Evolutionary conservation across 2,888 invertebrate genomes (phyloP).

Genomic region (Cheilosia soror): DNA sequence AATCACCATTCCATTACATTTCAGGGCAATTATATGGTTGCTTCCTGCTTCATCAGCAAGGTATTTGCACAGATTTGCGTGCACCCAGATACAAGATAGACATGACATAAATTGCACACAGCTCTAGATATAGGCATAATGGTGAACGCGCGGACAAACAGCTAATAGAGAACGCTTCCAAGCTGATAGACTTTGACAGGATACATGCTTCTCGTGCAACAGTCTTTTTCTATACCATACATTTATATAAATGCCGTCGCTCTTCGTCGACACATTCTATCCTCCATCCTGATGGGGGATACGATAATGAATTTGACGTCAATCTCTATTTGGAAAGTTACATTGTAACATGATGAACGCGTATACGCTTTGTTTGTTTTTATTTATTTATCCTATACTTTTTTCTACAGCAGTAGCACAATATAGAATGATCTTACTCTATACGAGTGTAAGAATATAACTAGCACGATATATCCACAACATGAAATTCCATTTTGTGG

Average conservation of each 20-base stretch:
- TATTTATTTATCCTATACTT: background rate
- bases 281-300: slow-evolving; percentile 39
- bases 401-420: background rate
- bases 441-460: no score
- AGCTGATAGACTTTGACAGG: slow-evolving; percentile 68
- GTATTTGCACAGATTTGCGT: slow-evolving; percentile 65
- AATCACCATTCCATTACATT: slow-evolving; percentile 39
- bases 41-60: slow-evolving; percentile 59
- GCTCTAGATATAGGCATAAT: slow-evolving; percentile 2
- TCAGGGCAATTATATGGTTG: slow-evolving; percentile 55
- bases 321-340: slow-evolving; percentile 79
- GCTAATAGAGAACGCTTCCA: slow-evolving; percentile 54
- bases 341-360: slow-evolving; percentile 21
- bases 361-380: slow-evolving; percentile 17
- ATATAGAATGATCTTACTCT: background rate
- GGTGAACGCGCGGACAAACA: slow-evolving; percentile 23
- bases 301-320: slow-evolving; percentile 79
- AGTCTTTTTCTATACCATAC: slow-evolving; percentile 14
- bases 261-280: background rate
- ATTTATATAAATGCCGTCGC: background rate
- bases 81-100: slow-evolving; percentile 9
- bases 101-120: slow-evolving; percentile 17
- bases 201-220: slow-evolving; percentile 61
- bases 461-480: slow-evolving; percentile 15
- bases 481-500: no score